phyloP scores from a whole-genome alignment of 2,888 invertebrate genomes.

The Orchesellides sinensis region DNA sequence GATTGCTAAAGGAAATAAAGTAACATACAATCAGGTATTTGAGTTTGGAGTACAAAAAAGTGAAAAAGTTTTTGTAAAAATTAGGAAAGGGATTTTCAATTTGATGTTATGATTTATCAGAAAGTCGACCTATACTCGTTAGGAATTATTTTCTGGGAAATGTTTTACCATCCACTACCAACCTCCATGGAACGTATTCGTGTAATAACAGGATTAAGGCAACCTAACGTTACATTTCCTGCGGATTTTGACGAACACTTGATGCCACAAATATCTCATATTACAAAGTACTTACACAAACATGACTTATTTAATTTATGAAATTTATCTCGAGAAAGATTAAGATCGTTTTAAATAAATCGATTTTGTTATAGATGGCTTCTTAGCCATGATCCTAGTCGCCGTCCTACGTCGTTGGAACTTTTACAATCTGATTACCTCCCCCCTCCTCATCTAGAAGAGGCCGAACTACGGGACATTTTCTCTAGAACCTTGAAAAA shows the following conservation, averaged over 20 bases:
- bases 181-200: constrained; percentile 94
- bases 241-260: constrained; percentile 81
- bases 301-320: neutral
- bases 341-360: neutral
- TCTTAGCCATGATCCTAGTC: constrained; percentile 88
- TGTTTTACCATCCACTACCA: constrained; percentile 90
- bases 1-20: constrained; percentile 83
- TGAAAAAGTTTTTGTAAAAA: neutral
- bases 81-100: too few species aligned
- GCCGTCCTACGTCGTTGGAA: constrained; percentile 91
- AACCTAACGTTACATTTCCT: constrained; percentile 85
- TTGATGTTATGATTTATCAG: constrained; percentile 77
- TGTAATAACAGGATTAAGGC: constrained; percentile 85
- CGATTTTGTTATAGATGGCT: constrained; percentile 81
- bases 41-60: neutral
- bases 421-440: constrained; percentile 88
- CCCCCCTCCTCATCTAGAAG: constrained; percentile 91
- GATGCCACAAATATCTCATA: constrained; percentile 81
- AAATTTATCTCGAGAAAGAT: too few species aligned
- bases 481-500: constrained; percentile 89
- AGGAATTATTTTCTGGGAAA: constrained; percentile 96
- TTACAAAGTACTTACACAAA: constrained; percentile 79
- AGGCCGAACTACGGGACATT: constrained; percentile 89
- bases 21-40: constrained; percentile 86
- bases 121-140: constrained; percentile 92